Conservation (phyloP, 2,888 invertebrate species). For the Eristalis arbustorum region DNA sequence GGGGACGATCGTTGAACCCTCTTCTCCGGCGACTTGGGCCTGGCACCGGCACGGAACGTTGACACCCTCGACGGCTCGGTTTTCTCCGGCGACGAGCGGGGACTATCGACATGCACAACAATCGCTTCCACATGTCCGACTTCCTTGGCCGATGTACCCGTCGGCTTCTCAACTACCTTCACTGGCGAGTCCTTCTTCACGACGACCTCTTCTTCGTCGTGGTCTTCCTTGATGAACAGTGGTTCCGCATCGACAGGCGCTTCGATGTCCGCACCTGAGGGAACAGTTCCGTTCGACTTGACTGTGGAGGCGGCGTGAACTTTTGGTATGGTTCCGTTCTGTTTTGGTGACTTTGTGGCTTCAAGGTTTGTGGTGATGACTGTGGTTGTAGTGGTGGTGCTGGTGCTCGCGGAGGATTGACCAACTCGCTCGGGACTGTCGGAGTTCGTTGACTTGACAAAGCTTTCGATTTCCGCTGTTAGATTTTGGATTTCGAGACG, state of each 20-base stretch:
- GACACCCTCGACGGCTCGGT: constrained; percentile 24
- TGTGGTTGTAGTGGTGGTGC: constrained; percentile 1
- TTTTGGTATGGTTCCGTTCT: constrained; percentile 53
- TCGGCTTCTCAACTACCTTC: constrained; percentile 48
- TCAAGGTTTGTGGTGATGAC: constrained; percentile 21
- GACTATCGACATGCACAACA: constrained; percentile 71
- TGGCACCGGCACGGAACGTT: constrained; percentile 30
- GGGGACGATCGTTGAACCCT: not conserved
- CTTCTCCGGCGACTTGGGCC: constrained; percentile 12
- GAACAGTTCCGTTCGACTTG: constrained; percentile 44
- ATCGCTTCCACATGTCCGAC: constrained; percentile 72
- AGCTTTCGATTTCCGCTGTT: constrained; percentile 77
- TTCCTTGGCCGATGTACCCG: constrained; percentile 56
- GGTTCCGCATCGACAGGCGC: constrained; percentile 37
- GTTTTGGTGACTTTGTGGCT: constrained; percentile 46
- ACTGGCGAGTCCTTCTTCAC: constrained; percentile 28
- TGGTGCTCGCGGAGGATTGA: not conserved
- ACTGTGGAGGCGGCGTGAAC: constrained; percentile 1
- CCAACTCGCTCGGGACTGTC: constrained; percentile 33
- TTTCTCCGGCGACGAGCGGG: constrained; percentile 64
- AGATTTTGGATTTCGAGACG: constrained; percentile 74
- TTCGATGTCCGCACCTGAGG: constrained; percentile 47
- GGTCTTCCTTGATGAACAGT: constrained; percentile 44
- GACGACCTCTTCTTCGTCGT: constrained; percentile 4
- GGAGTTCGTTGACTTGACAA: constrained; percentile 72